Evolutionary conservation across 2,797 vertebrate genomes (phyloP).

Genomic region (Manis crassicaudata): DNA sequence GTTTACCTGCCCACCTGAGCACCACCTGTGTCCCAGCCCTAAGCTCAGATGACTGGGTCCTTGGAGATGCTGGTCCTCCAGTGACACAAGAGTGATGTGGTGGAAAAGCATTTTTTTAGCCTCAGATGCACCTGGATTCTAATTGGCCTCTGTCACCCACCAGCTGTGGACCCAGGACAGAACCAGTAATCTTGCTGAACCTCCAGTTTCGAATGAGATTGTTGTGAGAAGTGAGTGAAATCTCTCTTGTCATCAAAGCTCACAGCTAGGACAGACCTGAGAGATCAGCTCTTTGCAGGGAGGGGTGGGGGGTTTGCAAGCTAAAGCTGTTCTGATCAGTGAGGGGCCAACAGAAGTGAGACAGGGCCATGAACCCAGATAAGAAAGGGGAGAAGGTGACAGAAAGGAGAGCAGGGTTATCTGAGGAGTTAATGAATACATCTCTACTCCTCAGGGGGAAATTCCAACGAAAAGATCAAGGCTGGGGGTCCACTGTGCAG

Average conservation of each 20-base stretch:
- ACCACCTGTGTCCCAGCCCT: not conserved
- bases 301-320: not conserved
- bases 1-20: too few species aligned
- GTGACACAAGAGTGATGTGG: not conserved
- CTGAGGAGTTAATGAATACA: constrained; percentile 62
- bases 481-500: not conserved
- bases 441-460: not conserved
- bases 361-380: constrained; percentile 22
- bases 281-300: too few species aligned
- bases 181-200: not conserved
- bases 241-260: not conserved
- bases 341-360: not conserved
- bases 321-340: not conserved
- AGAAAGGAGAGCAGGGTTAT: constrained; percentile 37
- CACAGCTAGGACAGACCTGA: not conserved
- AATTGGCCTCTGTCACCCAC: too few species aligned
- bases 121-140: not conserved
- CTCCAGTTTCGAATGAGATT: not conserved
- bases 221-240: not conserved
- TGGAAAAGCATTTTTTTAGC: not conserved
- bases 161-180: not conserved
- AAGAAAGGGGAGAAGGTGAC: not conserved
- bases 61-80: not conserved
- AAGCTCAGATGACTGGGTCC: not conserved
- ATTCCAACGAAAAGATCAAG: not conserved